phyloP scores from a whole-genome alignment of 1,140 invertebrate genomes.

The Drosophila triauraria region DNA sequence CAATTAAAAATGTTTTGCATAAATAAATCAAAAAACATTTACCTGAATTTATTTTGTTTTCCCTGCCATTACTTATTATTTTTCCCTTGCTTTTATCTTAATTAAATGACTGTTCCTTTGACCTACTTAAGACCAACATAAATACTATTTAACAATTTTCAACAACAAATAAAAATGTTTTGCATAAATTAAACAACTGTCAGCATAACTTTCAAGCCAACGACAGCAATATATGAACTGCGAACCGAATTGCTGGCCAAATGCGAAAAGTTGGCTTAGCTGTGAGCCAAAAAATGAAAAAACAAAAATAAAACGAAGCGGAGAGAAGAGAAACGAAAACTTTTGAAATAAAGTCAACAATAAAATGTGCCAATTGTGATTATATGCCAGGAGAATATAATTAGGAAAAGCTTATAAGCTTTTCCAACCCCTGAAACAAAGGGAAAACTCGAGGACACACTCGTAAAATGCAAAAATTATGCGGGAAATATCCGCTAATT shows the following conservation, averaged over 20 bases:
- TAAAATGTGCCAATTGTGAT: conserved; percentile 74
- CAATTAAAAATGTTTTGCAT: conserved; percentile 44
- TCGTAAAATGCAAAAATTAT: conserved; percentile 54
- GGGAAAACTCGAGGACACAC: conserved; percentile 4
- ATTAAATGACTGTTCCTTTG: not conserved
- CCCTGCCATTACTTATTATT: not conserved
- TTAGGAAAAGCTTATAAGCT: conserved; percentile 48
- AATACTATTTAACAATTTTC: conserved; percentile 5
- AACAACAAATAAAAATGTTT: conserved; percentile 26
- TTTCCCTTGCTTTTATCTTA: not conserved
- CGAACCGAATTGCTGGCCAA: conserved; percentile 53
- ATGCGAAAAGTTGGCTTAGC: conserved; percentile 62
- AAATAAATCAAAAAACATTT: conserved; percentile 36
- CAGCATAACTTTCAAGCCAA: conserved; percentile 58
- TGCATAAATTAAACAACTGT: conserved; percentile 67
- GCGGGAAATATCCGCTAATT: conserved; percentile 13
- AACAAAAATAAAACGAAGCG: conserved; percentile 12
- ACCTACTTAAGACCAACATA: conserved; percentile 4
- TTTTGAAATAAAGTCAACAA: conserved; percentile 73
- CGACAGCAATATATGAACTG: conserved; percentile 56
- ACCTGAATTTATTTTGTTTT: not conserved
- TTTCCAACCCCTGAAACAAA: not conserved
- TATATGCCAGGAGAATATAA: conserved; percentile 68
- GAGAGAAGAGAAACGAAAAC: conserved; percentile 9
- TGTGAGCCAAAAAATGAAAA: conserved; percentile 53